A percentile compares a stretch with the other conserved stretches of the same genome.
Conservation (phyloP, 2,888 invertebrate species). For the Platycheirus albimanus region DNA sequence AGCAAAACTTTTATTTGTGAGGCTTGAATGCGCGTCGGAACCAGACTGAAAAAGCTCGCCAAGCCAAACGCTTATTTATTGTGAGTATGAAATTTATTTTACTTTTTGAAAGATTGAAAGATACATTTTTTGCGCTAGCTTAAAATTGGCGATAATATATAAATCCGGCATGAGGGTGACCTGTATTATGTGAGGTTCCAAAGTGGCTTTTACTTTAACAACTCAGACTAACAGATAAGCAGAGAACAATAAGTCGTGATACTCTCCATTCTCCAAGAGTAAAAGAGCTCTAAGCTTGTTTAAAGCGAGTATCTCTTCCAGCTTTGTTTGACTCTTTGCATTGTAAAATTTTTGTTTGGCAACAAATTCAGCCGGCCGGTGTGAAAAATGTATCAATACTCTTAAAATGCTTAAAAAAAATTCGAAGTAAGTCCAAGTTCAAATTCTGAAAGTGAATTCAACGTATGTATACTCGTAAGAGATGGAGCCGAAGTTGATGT, state of each 20-base stretch:
- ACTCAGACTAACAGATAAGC: not conserved
- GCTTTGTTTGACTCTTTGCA: not conserved
- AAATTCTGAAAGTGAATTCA: too few relatives aligned
- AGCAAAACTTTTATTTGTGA: constrained; percentile 56
- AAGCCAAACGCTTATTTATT: constrained; percentile 60
- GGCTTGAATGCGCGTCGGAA: constrained; percentile 64
- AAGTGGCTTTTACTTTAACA: constrained; percentile 3
- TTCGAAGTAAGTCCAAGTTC: too few relatives aligned
- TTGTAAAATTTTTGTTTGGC: not conserved
- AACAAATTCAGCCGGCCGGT: not conserved
- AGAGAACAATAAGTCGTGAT: not conserved
- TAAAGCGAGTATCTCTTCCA: not conserved
- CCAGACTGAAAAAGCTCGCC: constrained; percentile 70
- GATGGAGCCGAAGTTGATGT: too few relatives aligned
- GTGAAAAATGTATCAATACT: too few relatives aligned
- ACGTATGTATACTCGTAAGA: too few relatives aligned
- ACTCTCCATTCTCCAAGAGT: not conserved
- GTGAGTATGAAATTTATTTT: constrained; percentile 6
- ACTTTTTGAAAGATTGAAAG: not conserved
- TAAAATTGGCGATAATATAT: constrained; percentile 25
- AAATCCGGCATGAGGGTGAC: constrained; percentile 15
- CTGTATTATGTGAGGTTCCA: constrained; percentile 36
- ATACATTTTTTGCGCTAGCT: constrained; percentile 19
- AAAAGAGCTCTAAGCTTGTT: not conserved
- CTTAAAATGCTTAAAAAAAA: not conserved